phyloP scores from a whole-genome alignment of 2,888 invertebrate genomes.

The Darwinula stevensoni region DNA sequence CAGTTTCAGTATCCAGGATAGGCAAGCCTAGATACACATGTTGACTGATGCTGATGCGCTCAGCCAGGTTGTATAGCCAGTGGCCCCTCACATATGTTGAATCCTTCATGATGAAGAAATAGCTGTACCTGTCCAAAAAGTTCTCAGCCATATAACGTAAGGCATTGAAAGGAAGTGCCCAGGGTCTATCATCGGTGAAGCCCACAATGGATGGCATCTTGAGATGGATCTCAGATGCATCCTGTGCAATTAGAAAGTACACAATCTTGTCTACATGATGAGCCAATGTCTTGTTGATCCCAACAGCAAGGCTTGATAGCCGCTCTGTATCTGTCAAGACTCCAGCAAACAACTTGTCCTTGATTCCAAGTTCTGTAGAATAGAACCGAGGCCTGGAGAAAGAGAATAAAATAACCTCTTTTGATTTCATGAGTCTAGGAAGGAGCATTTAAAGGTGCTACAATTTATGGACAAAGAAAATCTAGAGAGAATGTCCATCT shows the following conservation, averaged over 20 bases:
- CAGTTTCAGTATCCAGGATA: too few relatives aligned
- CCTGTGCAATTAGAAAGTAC: too few relatives aligned
- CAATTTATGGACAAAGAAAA: too few relatives aligned
- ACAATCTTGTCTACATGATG: too few relatives aligned
- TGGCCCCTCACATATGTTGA: slow-evolving; percentile 53
- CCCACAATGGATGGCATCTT: slow-evolving; percentile 44
- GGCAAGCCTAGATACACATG: slow-evolving; percentile 64
- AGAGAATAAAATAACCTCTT: too few relatives aligned
- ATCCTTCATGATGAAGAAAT: slow-evolving; percentile 64
- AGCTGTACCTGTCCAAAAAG: slow-evolving; percentile 65
- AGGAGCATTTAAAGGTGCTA: too few relatives aligned
- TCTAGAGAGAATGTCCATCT: too few relatives aligned
- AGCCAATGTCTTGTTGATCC: slow-evolving; percentile 62
- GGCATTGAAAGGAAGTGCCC: slow-evolving; percentile 53
- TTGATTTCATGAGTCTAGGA: too few relatives aligned
- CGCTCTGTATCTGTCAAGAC: too few relatives aligned
- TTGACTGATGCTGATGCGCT: slow-evolving; percentile 47
- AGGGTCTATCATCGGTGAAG: slow-evolving; percentile 44
- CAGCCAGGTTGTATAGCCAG: slow-evolving; percentile 34
- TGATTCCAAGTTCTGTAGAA: slow-evolving; percentile 75
- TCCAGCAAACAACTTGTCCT: slow-evolving; percentile 58
- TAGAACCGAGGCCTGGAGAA: slow-evolving; percentile 66
- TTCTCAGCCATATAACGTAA: slow-evolving; percentile 69
- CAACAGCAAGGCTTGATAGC: slow-evolving; percentile 38
- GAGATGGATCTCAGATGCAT: too few relatives aligned